These are phyloP conservation scores for Nannoperca obscura DNA, from an alignment of 2,797 vertebrate genomes.

Conservation along the genomic window DNA sequence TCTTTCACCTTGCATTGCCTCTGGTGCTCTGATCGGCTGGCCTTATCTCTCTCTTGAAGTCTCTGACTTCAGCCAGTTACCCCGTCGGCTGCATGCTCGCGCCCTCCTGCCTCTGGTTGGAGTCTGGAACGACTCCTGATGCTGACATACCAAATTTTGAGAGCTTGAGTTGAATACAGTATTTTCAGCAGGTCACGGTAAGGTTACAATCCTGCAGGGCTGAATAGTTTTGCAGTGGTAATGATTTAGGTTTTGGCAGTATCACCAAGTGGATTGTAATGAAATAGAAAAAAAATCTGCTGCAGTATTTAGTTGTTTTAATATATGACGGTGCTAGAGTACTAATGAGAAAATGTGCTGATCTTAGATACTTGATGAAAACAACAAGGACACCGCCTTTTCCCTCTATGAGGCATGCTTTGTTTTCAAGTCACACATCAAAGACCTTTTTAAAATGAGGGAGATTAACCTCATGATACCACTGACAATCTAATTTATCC, in stretches of 20 bases:
- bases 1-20: conserved; percentile 56
- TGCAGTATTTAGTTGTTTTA: conserved; percentile 24
- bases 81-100: conserved; percentile 38
- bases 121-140: conserved; percentile 37
- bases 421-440: conserved; percentile 59
- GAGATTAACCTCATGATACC: conserved; percentile 65
- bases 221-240: conserved; percentile 33
- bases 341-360: conserved; percentile 31
- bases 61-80: conserved; percentile 23
- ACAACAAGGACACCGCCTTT: conserved; percentile 43
- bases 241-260: conserved; percentile 34
- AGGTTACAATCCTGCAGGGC: conserved; percentile 38
- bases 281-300: background rate
- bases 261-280: background rate
- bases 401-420: conserved; percentile 21
- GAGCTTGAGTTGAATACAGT: conserved; percentile 41
- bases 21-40: conserved; percentile 46
- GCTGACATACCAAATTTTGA: conserved; percentile 51
- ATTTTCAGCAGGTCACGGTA: conserved; percentile 34
- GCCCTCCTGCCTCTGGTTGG: conserved; percentile 24
- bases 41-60: conserved; percentile 57
- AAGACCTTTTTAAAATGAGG: conserved; percentile 52
- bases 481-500: conserved; percentile 57
- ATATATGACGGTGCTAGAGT: background rate
- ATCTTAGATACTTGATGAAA: conserved; percentile 32